Base-by-base conservation (phyloP, 1,140 invertebrate genomes). In the Pygmarrhopalites habei region DNA sequence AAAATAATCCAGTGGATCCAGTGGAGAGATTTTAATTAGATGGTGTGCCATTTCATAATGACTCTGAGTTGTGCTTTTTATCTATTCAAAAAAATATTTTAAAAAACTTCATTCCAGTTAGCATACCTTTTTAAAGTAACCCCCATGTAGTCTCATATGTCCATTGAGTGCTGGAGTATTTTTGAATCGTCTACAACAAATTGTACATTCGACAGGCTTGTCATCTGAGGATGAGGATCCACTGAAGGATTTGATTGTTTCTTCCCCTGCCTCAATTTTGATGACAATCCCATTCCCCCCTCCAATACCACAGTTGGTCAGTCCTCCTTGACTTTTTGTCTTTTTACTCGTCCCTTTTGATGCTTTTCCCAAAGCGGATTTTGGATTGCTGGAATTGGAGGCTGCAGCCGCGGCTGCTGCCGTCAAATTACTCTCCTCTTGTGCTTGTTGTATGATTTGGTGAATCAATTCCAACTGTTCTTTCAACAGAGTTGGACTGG, bases 81-180 rank as follows among this genome's bases (percentile, higher is more conserved):
- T n/a, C n/a, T n/a, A n/a, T n/a, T n/a, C n/a, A n/a, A n/a, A n/a
- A n/a, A n/a, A n/a, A n/a, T n/a, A n/a, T n/a, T n/a, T n/a, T n/a
- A n/a, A n/a, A n/a, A n/a, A n/a, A n/a, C n/a, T n/a, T n/a, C n/a
- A n/a, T n/a, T n/a, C n/a, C n/a, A n/a, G n/a, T n/a, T n/a, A n/a
- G n/a, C n/a, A n/a, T 75, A 89, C 89, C 84, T 95, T 95, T 77
- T 95, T 95, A 74, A 94, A 91, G 76, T 95, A 96, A 58, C 93
- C 93, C 17, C 94, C 94, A 78, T 97, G 93, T 25, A 96, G 80
- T 71, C 94, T 81, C 93, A 96, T 97, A 74, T 98, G 93, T 17
- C 94, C 93, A 79, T 97, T 98, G 30, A 97, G 82, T 19, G 93
- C 94, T 7, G 93, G 91, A 75, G 95, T 88, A 77, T 96, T 98